Percentiles rank a stretch among this genome's conserved stretches.
These are phyloP conservation scores for Malthinus seriepunctatus DNA, from an alignment of 2,888 invertebrate genomes.

Conservation along the genomic window DNA sequence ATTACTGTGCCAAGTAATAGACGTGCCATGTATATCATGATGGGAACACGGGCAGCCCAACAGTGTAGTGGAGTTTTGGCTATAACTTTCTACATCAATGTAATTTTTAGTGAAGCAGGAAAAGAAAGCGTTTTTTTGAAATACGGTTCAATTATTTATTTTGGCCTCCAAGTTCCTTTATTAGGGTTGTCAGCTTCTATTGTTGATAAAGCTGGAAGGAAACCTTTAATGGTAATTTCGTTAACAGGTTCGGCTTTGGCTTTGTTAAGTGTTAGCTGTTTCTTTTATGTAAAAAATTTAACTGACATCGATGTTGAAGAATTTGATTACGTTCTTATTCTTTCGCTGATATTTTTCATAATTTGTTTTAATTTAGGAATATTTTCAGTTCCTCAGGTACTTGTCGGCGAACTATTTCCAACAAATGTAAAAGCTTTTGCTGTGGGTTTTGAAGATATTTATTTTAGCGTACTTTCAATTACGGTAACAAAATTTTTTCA, in stretches of 20 bases:
- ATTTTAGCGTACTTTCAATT: constrained; percentile 54
- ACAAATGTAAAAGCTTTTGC: constrained; percentile 59
- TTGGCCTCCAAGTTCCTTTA: constrained; percentile 60
- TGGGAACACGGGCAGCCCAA: constrained; percentile 52
- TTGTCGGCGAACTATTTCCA: constrained; percentile 58
- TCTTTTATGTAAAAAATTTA: constrained; percentile 56
- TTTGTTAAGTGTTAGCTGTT: constrained; percentile 59
- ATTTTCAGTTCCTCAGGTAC: constrained; percentile 55
- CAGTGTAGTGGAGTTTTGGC: constrained; percentile 54
- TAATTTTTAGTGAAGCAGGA: constrained; percentile 59
- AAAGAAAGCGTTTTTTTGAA: constrained; percentile 54
- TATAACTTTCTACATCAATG: constrained; percentile 55
- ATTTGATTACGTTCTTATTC: constrained; percentile 52
- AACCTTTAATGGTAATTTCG: constrained; percentile 53
- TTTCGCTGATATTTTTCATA: constrained; percentile 53
- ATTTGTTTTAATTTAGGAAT: constrained; percentile 55
- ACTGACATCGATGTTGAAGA: constrained; percentile 37
- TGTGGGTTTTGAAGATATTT: constrained; percentile 56
- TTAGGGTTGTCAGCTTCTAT: constrained; percentile 61
- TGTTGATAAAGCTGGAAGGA: constrained; percentile 69
- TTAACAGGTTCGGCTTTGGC: constrained; percentile 67
- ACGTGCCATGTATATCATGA: constrained; percentile 37
- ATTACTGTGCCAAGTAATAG: constrained; percentile 39
- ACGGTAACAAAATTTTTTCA: constrained; percentile 53
- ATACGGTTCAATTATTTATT: constrained; percentile 60